Base-by-base conservation (phyloP, 2,888 invertebrate species). In the Bellardia bayeri region DNA sequence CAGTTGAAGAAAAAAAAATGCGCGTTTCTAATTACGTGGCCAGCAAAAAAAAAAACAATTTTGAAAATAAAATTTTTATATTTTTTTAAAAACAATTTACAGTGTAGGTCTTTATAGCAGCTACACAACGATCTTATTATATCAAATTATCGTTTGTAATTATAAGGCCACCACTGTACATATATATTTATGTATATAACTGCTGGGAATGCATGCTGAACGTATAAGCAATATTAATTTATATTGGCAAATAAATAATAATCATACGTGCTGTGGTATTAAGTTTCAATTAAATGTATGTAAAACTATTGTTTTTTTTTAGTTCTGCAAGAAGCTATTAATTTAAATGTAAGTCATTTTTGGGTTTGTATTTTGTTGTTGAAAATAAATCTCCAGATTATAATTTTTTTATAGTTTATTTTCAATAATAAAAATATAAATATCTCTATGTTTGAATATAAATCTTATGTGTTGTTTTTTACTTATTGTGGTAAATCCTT, bases 371-470 rank as follows among this genome's bases (percentile, higher is more conserved):
- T 1, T 56, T 30, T 58, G 7, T 58, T 58, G 11, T 58, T 23
- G 1, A 16, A n/a, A 54, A 6, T 13, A 54, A 8, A 56, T 56
- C 30, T 11, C 11, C 30, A 13, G 61, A 33, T 64, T 8, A 8
- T n/a, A 37, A 64, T 40, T 37, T 40, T 8, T n/a, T 37, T 64
- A 64, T 64, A 13, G 23, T 23, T n/a, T 64, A 16, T 64, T n/a
- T 64, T 64, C 64, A 64, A 64, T 40, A 64, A 37, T 30, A 61
- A 64, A 64, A 64, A 64, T 14, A 37, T 63, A 63, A 63, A 63
- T 64, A 64, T n/a, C n/a, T 40, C 40, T 40, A 64, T 64, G 40
- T 64, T 37, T 2, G 9, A 4, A 8, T 7, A 64, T 64, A 64
- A 40, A 64, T 64, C 64, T 64, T 40, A 0, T 40, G 6, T 37